Evolutionary conservation across 2,113 vertebrate species (phyloP).

Genomic region (Elanus axillaris): DNA sequence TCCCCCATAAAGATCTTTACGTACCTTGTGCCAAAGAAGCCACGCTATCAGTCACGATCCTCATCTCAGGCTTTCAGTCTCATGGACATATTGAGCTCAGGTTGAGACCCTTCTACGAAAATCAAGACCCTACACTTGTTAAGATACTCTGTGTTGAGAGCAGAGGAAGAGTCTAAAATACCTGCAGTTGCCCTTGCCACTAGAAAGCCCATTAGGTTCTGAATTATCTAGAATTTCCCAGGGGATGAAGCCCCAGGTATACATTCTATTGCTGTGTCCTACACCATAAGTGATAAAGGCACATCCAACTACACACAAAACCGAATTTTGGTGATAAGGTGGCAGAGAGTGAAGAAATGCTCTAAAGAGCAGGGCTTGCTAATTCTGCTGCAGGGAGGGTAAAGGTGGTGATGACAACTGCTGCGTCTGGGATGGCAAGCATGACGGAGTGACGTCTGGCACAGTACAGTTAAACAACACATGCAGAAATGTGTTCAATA

Average conservation of each 20-base stretch:
- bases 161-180: not conserved
- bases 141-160: not conserved
- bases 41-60: not conserved
- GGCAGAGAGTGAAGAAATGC: not conserved
- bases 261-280: not conserved
- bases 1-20: not conserved
- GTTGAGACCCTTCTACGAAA: not conserved
- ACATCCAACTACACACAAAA: not conserved
- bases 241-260: not conserved
- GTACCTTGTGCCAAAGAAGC: not conserved
- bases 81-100: not conserved
- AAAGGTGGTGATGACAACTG: not conserved
- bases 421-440: fast-evolving
- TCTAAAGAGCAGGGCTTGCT: not conserved
- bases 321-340: not conserved
- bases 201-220: not conserved
- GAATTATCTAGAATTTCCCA: not conserved
- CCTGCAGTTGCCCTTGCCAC: not conserved
- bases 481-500: not conserved
- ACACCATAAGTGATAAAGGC: not conserved
- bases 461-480: not conserved
- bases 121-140: not conserved
- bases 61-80: not conserved
- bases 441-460: not conserved
- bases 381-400: not conserved